Percentiles rank a stretch among this genome's conserved stretches.
Evolutionary conservation across 2,888 invertebrate species (phyloP).

Genomic region (Nezara viridula): DNA sequence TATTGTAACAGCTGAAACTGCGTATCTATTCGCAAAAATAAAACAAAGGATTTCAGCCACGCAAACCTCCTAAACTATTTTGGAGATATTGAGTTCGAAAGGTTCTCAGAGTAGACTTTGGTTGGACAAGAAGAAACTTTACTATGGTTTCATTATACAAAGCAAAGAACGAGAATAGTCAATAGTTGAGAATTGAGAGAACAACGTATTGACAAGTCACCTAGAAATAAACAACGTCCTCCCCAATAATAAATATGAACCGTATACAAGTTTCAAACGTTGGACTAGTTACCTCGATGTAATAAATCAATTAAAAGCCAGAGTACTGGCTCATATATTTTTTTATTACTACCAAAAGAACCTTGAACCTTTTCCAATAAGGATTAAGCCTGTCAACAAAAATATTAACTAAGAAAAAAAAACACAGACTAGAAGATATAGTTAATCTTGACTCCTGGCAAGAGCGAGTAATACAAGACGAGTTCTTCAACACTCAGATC

Average conservation of each 20-base stretch:
- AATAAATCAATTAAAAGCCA: background rate
- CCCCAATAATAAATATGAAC: too few relatives aligned
- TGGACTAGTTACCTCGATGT: too few relatives aligned
- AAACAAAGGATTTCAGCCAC: background rate
- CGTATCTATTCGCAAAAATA: background rate
- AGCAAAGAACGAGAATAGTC: too few relatives aligned
- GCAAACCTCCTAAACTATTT: background rate
- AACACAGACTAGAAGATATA: background rate
- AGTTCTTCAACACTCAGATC: background rate
- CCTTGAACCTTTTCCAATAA: slow-evolving; percentile 43
- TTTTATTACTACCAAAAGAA: background rate
- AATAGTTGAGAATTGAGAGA: too few relatives aligned
- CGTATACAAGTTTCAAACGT: too few relatives aligned
- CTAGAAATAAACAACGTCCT: background rate
- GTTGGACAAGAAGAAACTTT: too few relatives aligned
- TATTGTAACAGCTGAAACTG: background rate
- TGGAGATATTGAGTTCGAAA: background rate
- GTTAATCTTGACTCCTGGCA: slow-evolving; percentile 27
- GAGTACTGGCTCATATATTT: background rate
- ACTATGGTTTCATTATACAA: too few relatives aligned
- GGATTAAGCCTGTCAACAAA: background rate
- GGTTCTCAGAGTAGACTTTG: background rate
- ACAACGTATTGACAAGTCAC: background rate
- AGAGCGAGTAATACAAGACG: background rate
- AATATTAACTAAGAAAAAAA: slow-evolving; percentile 15